Evolutionary conservation across 2,113 vertebrate genomes (phyloP), one percentile per base, ranked within the genome.

Genomic region (Ginglymostoma cirratum): DNA sequence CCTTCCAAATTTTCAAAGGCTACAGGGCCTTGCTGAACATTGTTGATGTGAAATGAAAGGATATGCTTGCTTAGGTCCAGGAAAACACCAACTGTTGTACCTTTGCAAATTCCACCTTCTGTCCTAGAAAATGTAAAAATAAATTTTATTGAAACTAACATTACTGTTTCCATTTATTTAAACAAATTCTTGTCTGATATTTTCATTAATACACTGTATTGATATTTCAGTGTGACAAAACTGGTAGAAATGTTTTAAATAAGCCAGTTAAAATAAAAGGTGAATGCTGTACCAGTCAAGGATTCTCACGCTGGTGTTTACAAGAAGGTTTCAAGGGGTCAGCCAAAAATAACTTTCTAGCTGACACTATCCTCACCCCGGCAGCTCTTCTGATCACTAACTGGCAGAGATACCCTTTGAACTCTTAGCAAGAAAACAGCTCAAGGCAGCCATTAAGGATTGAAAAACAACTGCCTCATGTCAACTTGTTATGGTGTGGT

Each of bases 21-120:
- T 2, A 98, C 97, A 10, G 99, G 99, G 19, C 99, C 99, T 24
- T 99, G 99, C 97, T 99, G 99, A 97, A 99, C 97, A 96, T 99
- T 98, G 61, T 99, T 99, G 97, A 99, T 98, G 97, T 97, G 99
- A 97, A 99, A 99, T 15, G 98, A 99, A 97, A 99, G 96, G 0
- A 97, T 98, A 97, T 98, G 99, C 96, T 99, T 98, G 96, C 97
- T 98, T 96, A 99, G 98, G 96, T 99, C 99, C 97, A 99, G 97
- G 48, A 99, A 98, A 97, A 99, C 97, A 0, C 99, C 99, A 48
- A 99, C 98, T 0, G 98, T 98, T 5, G 99, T 98, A 48, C 99
- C 99, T 96, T 99, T 99, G 23, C 97, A 97, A 96, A 99, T 99
- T 78, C 99, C 99, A 0, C 99, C 99, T 97, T 99, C 99, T 0